Evolutionary conservation across 2,113 vertebrate genomes (phyloP).

Genomic region (Nycticorax nycticorax): DNA sequence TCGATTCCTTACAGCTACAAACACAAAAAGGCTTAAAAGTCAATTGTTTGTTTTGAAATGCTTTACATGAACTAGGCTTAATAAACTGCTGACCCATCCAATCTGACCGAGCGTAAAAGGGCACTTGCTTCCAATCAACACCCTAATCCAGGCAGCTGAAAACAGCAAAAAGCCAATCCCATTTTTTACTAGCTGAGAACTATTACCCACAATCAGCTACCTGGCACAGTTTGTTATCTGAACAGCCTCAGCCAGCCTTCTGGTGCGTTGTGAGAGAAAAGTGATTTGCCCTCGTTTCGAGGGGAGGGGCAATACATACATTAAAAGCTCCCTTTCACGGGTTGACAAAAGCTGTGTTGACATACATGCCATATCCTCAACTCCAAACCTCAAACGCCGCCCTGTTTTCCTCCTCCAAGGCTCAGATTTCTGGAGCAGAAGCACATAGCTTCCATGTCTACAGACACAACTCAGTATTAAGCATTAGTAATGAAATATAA

Average conservation of each 20-base stretch:
- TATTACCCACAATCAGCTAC: not conserved
- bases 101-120: not conserved
- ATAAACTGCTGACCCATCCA: not conserved
- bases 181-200: not conserved
- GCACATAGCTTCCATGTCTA: not conserved
- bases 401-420: not conserved
- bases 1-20: not conserved
- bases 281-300: not conserved
- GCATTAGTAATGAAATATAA: not conserved
- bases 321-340: not conserved
- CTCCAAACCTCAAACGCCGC: not conserved
- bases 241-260: not conserved
- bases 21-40: not conserved
- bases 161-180: not conserved
- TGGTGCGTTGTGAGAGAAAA: not conserved
- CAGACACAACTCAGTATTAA: not conserved
- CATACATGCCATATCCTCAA: not conserved
- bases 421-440: not conserved
- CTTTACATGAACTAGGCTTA: not conserved
- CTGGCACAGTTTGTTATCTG: not conserved
- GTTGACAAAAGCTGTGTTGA: not conserved
- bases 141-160: not conserved
- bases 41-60: not conserved
- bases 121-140: not conserved
- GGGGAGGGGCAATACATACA: not conserved